phyloP scores from a whole-genome alignment of 2,888 invertebrate species.

The Brachyptera putata region DNA sequence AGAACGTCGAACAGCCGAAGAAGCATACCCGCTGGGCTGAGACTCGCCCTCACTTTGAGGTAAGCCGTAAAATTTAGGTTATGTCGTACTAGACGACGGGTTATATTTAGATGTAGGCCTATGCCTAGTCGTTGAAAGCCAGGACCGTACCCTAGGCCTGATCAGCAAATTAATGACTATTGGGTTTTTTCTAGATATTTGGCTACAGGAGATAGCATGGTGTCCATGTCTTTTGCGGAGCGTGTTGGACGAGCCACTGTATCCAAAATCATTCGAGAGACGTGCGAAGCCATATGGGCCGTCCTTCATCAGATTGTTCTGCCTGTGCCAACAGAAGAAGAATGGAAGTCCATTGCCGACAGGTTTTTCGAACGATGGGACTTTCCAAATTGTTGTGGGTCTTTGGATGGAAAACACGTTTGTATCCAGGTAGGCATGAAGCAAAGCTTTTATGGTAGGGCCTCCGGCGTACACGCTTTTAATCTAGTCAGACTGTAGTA shows the following conservation, averaged over 20 bases:
- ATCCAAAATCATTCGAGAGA: not conserved
- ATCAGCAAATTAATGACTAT: not conserved
- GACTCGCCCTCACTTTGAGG: not conserved
- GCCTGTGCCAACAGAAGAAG: not conserved
- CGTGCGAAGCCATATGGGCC: not conserved
- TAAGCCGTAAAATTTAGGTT: no score
- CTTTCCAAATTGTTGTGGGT: constrained; percentile 15
- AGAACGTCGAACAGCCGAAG: not conserved
- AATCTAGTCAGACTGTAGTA: no score
- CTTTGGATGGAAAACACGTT: constrained; percentile 18
- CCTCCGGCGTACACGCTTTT: not conserved
- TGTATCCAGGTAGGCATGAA: not conserved
- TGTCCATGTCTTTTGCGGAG: constrained; percentile 10
- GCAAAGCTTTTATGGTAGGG: not conserved
- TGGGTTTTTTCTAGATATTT: no score
- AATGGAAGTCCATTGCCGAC: not conserved
- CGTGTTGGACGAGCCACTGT: not conserved
- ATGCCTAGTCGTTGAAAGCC: no score
- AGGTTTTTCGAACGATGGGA: not conserved
- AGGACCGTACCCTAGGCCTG: no score
- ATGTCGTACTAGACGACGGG: no score
- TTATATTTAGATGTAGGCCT: no score
- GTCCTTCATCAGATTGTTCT: not conserved
- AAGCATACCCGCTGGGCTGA: not conserved
- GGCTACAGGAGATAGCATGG: no score